A percentile compares a stretch with the other conserved stretches of the same genome.
Evolutionary conservation across 2,888 invertebrate species (phyloP).

Genomic region (Anoncus sp.): DNA sequence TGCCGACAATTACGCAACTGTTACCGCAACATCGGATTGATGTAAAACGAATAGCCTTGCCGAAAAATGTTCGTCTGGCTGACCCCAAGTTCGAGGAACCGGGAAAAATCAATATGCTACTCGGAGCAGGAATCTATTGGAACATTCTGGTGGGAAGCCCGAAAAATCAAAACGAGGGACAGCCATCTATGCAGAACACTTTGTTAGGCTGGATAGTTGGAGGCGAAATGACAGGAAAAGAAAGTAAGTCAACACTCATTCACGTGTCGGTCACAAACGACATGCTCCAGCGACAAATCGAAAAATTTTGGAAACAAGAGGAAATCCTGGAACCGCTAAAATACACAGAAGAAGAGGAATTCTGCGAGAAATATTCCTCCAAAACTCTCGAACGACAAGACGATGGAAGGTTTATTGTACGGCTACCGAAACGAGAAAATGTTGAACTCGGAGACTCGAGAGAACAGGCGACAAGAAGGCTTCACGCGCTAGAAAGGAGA

Average conservation of each 20-base stretch:
- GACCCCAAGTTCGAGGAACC: conserved; percentile 34
- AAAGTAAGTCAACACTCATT: neutral
- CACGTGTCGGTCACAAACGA: conserved; percentile 13
- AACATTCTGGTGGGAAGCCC: conserved; percentile 32
- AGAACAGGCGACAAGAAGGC: neutral
- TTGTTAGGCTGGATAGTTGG: conserved; percentile 57
- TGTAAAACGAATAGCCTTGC: conserved; percentile 20
- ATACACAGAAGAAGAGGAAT: neutral
- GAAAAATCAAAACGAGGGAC: conserved; percentile 25
- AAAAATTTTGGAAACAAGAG: conserved; percentile 56
- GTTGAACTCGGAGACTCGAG: neutral
- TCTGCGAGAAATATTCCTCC: neutral
- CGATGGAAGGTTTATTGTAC: neutral
- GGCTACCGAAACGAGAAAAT: neutral
- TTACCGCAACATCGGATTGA: conserved; percentile 38
- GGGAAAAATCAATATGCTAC: conserved; percentile 25
- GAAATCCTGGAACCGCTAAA: neutral
- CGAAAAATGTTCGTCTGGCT: conserved; percentile 23
- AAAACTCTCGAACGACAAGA: neutral
- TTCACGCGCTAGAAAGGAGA: neutral
- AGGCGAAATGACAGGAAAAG: conserved; percentile 37
- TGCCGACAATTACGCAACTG: conserved; percentile 36
- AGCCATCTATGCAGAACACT: conserved; percentile 56
- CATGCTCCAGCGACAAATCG: conserved; percentile 22
- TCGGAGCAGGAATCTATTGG: conserved; percentile 43